Evolutionary conservation across 2,888 invertebrate genomes (phyloP).

Genomic region (Mimachlamys varia): DNA sequence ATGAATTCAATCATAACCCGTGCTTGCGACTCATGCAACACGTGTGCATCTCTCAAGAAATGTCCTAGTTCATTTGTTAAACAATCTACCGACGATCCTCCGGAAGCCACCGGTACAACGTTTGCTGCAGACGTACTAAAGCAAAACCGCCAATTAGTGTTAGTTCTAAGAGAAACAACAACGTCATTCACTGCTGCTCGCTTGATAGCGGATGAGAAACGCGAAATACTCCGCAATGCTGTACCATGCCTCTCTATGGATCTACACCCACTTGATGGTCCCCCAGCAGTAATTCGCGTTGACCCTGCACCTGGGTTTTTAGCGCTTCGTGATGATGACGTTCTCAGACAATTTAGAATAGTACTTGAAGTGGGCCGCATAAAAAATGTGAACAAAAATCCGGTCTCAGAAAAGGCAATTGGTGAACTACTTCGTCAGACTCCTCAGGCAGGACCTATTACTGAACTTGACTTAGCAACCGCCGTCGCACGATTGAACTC

Average conservation of each 20-base stretch:
- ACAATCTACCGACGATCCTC: constrained; percentile 58
- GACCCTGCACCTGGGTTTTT: constrained; percentile 38
- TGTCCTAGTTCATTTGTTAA: constrained; percentile 48
- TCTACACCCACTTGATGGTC: constrained; percentile 36
- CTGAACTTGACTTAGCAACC: neutral
- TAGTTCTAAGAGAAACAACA: constrained; percentile 53
- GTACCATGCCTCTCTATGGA: constrained; percentile 11
- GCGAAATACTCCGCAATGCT: constrained; percentile 49
- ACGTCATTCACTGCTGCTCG: constrained; percentile 49
- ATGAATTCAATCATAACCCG: constrained; percentile 50
- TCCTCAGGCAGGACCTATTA: neutral
- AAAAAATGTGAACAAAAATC: constrained; percentile 41
- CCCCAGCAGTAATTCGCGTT: constrained; percentile 6
- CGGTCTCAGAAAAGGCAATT: constrained; percentile 27
- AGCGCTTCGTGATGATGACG: neutral
- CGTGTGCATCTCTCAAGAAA: constrained; percentile 57
- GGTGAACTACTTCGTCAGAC: neutral
- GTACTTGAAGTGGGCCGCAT: neutral
- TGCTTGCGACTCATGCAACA: constrained; percentile 54
- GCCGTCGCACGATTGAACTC: constrained; percentile 12
- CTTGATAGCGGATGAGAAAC: constrained; percentile 53
- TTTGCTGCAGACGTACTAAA: constrained; percentile 65
- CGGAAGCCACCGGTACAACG: constrained; percentile 52
- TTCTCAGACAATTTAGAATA: neutral
- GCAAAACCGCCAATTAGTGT: constrained; percentile 57